Base-by-base conservation (phyloP, 2,888 invertebrate genomes). In the Blera fallax region DNA sequence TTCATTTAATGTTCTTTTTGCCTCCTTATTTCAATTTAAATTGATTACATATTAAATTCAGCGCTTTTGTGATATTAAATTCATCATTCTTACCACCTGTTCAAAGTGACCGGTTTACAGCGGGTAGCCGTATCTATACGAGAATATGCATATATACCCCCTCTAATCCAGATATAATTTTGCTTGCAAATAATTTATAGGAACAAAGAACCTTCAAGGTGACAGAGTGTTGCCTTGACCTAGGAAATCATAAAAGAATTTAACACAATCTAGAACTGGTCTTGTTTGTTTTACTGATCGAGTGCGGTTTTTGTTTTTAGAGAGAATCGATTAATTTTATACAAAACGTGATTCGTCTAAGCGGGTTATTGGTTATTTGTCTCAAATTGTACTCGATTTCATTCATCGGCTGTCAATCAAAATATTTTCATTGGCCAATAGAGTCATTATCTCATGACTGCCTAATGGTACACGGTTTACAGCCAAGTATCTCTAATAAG, bases 401-500 rank as follows among this genome's bases (percentile, higher is more conserved):
- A 54, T 73, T 69, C 54, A 83, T 62, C 34, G 32, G 14, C 72
- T 72, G 65, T 72, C 82, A 82, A 77, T 82, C 77, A 73, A 73
- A 78, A 56, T 37, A 67, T 62, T 40, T 40, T 32, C 37, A 78
- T 78, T 83, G 60, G 62, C 34, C 16, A 83, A 83, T 45, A 32
- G n/a, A n/a, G 83, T 69, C 84, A 79, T 79, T 79, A 56, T 24
- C 45, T 60, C 11, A 52, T 74, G 69, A 14, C 40, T 78, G 27
- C 21, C 62, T 64, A 76, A 76, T 74, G 62, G 45, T 69, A 62
- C 54, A 43, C 24, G 74, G 40, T 32, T 10, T 48, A 65, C 27
- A 48, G 14, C 56, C 50, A 62, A 69, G 43, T 54, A 27, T 45
- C 56, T 34, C 32, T 8, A 60, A 45, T 8, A 60, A 37, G 50